These are phyloP conservation scores for Danio jaintianensis DNA, from an alignment of 2,797 vertebrate species.

Conservation along the genomic window DNA sequence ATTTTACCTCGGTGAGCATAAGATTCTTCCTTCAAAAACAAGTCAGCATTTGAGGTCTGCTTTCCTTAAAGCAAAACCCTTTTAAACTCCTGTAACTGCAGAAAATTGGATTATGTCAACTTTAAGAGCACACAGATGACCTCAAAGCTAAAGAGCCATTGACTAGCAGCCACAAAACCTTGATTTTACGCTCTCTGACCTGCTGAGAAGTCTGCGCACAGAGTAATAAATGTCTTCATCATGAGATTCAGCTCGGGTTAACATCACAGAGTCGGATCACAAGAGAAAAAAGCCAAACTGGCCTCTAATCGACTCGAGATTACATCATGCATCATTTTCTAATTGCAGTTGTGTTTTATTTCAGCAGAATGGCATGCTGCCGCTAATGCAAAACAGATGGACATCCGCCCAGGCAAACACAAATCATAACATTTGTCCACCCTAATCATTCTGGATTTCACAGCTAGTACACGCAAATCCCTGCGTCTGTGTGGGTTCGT, in stretches of 20 bases:
- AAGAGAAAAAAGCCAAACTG: neutral
- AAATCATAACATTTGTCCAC: slow-evolving; percentile 67
- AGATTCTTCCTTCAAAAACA: neutral
- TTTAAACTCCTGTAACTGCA: neutral
- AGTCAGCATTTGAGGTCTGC: no score
- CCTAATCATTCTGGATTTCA: slow-evolving; percentile 60
- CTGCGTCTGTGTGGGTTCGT: slow-evolving; percentile 10
- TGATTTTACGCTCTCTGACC: slow-evolving; percentile 28
- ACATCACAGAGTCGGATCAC: slow-evolving; percentile 24
- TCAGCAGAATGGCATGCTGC: slow-evolving; percentile 64
- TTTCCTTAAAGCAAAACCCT: neutral
- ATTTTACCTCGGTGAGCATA: no score
- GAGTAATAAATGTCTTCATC: slow-evolving; percentile 6
- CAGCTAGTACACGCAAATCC: slow-evolving; percentile 36
- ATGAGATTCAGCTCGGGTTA: neutral
- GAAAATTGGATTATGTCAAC: slow-evolving; percentile 14
- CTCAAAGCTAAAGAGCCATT: slow-evolving; percentile 1
- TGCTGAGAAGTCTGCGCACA: neutral
- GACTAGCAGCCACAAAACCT: slow-evolving; percentile 18
- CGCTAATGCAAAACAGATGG: slow-evolving; percentile 73
- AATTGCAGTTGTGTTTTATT: slow-evolving; percentile 64
- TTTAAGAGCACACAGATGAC: slow-evolving; percentile 11
- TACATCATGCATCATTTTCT: slow-evolving; percentile 72
- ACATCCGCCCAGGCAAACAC: slow-evolving; percentile 60
- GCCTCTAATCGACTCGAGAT: slow-evolving; percentile 59